Evolutionary conservation across 1,140 invertebrate genomes (phyloP), one percentile per base, ranked within the genome.

Genomic region (Tenebrio molitor): DNA sequence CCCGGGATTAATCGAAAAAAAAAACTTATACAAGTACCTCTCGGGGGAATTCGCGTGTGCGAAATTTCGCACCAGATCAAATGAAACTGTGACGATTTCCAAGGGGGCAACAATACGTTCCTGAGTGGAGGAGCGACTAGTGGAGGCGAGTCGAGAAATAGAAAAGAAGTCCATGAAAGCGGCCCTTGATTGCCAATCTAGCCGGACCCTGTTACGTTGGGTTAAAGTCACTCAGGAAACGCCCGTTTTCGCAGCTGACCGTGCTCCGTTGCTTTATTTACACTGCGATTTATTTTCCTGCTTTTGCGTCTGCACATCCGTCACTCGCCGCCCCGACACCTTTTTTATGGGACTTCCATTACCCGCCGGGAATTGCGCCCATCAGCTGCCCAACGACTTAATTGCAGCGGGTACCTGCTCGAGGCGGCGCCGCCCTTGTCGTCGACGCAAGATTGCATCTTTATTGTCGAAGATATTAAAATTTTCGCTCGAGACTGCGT

Each of bases 161-260:
- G 71, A 73, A 73, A 65, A 73, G 69, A 33, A 73, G 44, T 67
- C 71, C 71, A 41, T 73, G 71, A 73, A 73, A 68, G 71, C 33
- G 64, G 44, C 42, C 21, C 64, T 73, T 73, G 71, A 73, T 73
- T 73, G 71, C 71, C 71, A 73, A 73, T 73, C 71, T 73, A 68
- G 42, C 71, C 34, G 64, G 65, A 68, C 71, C 64, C 65, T 73
- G 71, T 73, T 68, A 73, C 71, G 39, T 69, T 69, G 29, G 36
- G 67, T 58, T 39, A 58, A 53, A 69, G 36, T 66, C 64, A 66
- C 36, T 66, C 64, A 66, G 64, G 64, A 66, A 66, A 66, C 64
- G 64, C 64, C 64, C 64, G 64, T 14, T 66, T 42, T 66, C 25
- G 17, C 64, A 41, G 64, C 42, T 42, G 64, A 66, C 64, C 36